Conservation (phyloP, 2,888 invertebrate genomes). For the Orchesella flavescens region DNA sequence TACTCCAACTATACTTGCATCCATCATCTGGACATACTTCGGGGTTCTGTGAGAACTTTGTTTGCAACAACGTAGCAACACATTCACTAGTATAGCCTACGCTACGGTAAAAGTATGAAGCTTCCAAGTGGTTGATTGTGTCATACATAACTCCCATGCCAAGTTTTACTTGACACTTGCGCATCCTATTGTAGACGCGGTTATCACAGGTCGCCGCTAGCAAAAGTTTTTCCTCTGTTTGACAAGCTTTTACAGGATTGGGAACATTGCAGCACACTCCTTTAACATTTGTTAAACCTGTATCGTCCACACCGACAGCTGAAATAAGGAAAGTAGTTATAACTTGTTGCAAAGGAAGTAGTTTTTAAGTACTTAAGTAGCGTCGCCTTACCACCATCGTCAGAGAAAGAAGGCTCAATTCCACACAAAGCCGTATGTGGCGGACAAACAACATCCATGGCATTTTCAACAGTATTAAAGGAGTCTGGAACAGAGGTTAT, state of each 20-base stretch:
- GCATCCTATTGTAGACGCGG: slow-evolving; percentile 8
- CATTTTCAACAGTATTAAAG: background rate
- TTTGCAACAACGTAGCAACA: background rate
- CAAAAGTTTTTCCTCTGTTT: background rate
- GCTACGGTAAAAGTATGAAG: slow-evolving; percentile 19
- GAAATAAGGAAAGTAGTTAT: background rate
- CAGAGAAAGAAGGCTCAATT: background rate
- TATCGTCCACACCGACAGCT: background rate
- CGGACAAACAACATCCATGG: slow-evolving; percentile 1
- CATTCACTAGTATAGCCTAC: slow-evolving; percentile 27
- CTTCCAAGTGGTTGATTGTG: background rate
- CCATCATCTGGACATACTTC: background rate
- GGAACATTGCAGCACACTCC: slow-evolving; percentile 28
- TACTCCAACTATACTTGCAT: background rate
- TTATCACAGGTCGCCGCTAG: slow-evolving; percentile 32
- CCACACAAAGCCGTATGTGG: slow-evolving; percentile 8
- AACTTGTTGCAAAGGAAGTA: no score
- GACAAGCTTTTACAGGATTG: background rate
- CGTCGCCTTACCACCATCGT: background rate
- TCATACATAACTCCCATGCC: slow-evolving; percentile 28
- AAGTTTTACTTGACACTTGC: slow-evolving; percentile 20
- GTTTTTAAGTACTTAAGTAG: no score
- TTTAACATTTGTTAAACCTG: slow-evolving; percentile 15
- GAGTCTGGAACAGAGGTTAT: background rate
- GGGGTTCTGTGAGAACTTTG: background rate